These are phyloP conservation scores for Oppia nitens DNA, from an alignment of 1,140 invertebrate species.

Conservation along the genomic window DNA sequence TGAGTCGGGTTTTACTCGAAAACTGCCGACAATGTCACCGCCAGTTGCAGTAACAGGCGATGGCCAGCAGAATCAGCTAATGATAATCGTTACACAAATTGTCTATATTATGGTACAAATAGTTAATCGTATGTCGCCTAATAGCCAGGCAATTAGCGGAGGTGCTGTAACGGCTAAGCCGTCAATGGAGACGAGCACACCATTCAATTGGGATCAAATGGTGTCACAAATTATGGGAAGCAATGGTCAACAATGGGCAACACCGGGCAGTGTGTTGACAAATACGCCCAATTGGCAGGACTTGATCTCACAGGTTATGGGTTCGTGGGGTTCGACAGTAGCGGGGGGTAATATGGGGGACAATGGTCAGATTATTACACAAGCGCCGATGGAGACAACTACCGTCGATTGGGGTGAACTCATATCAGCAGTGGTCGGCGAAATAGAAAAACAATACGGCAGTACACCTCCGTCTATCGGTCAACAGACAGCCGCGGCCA, in stretches of 20 bases:
- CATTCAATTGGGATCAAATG: neutral
- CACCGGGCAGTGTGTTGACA: neutral
- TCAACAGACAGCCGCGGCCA: too few species aligned
- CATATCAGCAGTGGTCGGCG: neutral
- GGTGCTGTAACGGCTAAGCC: neutral
- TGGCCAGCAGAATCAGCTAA: neutral
- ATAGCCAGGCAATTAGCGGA: neutral
- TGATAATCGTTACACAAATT: constrained; percentile 1
- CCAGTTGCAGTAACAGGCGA: neutral
- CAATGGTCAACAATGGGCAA: neutral
- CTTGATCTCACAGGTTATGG: constrained; percentile 4
- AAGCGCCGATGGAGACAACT: neutral
- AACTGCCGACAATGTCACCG: neutral
- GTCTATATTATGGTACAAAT: constrained; percentile 3
- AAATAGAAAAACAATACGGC: neutral
- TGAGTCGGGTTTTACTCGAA: neutral
- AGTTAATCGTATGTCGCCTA: neutral
- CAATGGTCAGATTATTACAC: too few species aligned
- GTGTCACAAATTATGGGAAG: neutral
- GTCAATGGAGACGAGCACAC: neutral
- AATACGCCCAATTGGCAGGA: neutral
- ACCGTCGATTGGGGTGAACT: neutral
- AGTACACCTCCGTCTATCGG: neutral
- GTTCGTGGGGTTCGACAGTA: neutral
- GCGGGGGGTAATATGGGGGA: constrained; percentile 1